A percentile compares a stretch with the other conserved stretches of the same genome.
Conservation (phyloP, 2,113 vertebrate species). For the Cottus gobio region DNA sequence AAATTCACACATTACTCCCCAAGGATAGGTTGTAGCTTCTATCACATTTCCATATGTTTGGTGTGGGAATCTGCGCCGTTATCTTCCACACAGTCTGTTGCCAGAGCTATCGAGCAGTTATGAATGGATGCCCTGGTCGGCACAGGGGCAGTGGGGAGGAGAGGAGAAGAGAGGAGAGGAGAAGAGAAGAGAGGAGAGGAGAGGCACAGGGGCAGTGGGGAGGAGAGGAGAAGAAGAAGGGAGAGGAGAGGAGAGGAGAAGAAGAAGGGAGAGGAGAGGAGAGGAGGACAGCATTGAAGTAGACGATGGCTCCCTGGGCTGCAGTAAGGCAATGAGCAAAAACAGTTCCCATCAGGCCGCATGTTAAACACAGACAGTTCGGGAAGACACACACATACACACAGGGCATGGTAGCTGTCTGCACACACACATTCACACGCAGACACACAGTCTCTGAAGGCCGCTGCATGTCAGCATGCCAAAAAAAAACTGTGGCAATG, state of each 20-base stretch:
- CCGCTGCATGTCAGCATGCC: slow-evolving; percentile 60
- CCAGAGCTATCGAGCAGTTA: slow-evolving; percentile 45
- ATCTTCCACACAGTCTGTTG: slow-evolving; percentile 32
- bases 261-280: slow-evolving; percentile 6
- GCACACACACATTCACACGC: slow-evolving; percentile 1
- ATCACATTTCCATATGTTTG: slow-evolving; percentile 51
- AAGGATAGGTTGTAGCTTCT: slow-evolving; percentile 38
- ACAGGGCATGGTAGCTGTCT: slow-evolving; percentile 35
- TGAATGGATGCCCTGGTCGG: slow-evolving; percentile 45
- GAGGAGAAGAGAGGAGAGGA: slow-evolving; percentile 15
- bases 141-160: slow-evolving; percentile 25
- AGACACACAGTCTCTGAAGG: slow-evolving; percentile 50
- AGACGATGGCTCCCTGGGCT: slow-evolving; percentile 58
- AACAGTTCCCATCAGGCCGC: slow-evolving; percentile 63
- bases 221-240: too few relatives aligned
- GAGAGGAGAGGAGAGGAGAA: neutral
- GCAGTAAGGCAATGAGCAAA: slow-evolving; percentile 58
- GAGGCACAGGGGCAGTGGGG: too few relatives aligned
- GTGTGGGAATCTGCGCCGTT: slow-evolving; percentile 23
- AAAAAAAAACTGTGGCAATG: slow-evolving; percentile 64
- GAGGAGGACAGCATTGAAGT: slow-evolving; percentile 40
- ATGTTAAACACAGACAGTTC: slow-evolving; percentile 63
- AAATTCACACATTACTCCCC: slow-evolving; percentile 46
- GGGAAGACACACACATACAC: slow-evolving; percentile 32
- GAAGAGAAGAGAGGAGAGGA: neutral